Percentiles rank a stretch among this genome's conserved stretches.
These are phyloP conservation scores for Tamandua tetradactyla DNA, from an alignment of 2,797 vertebrate genomes.

Conservation along the genomic window DNA sequence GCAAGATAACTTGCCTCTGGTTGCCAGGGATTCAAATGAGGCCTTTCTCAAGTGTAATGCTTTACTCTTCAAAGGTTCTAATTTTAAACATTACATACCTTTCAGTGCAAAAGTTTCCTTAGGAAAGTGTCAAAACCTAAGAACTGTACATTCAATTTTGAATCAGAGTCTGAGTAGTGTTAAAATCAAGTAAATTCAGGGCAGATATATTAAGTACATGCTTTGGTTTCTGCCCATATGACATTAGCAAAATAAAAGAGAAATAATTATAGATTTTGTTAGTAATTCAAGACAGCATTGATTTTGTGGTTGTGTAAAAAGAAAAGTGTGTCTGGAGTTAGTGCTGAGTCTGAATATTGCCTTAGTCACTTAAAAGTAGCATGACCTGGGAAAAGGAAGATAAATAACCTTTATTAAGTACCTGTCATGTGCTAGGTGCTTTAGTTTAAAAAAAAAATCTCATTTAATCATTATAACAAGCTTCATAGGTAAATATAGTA, in stretches of 20 bases:
- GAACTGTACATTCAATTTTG: neutral
- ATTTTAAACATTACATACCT: neutral
- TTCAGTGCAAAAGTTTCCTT: neutral
- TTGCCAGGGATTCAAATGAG: neutral
- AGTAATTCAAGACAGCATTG: neutral
- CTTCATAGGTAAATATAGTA: neutral
- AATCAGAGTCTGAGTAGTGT: constrained; percentile 8
- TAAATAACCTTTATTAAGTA: neutral
- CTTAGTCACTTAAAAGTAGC: neutral
- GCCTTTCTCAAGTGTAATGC: neutral
- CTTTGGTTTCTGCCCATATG: constrained; percentile 11
- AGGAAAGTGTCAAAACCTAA: neutral
- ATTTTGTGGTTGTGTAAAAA: neutral
- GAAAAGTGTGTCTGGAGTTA: neutral
- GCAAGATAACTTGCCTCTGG: neutral
- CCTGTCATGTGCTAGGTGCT: neutral
- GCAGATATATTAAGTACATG: neutral
- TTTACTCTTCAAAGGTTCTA: neutral
- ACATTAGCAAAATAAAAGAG: neutral
- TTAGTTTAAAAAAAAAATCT: neutral
- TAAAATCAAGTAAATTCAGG: neutral
- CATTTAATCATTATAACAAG: neutral
- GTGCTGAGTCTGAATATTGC: neutral
- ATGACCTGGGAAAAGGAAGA: neutral
- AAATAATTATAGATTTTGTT: neutral